Percentiles rank a stretch among this genome's conserved stretches.
Evolutionary conservation across 2,113 vertebrate genomes (phyloP).

Genomic region (Morphnarchus princeps): DNA sequence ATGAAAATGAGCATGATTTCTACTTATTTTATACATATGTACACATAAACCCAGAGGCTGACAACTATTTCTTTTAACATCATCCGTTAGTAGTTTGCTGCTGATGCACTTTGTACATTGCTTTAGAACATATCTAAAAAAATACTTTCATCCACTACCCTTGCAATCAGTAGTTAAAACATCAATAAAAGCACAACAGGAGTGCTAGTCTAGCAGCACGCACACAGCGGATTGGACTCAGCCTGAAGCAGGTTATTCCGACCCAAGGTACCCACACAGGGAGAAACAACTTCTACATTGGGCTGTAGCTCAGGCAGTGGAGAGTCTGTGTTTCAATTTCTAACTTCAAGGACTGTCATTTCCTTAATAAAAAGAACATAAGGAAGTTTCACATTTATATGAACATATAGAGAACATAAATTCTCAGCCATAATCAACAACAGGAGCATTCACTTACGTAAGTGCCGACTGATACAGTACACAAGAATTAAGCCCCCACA

Average conservation of each 20-base stretch:
- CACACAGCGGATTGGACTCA: background rate
- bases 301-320: background rate
- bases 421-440: background rate
- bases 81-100: background rate
- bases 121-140: background rate
- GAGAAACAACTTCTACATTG: background rate
- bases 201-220: background rate
- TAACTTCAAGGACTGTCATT: background rate
- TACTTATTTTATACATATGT: background rate
- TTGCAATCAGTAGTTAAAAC: background rate
- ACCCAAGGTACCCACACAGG: too few species aligned
- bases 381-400: background rate
- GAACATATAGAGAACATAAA: background rate
- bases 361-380: background rate
- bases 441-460: background rate
- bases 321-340: background rate
- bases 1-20: background rate
- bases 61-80: background rate
- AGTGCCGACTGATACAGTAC: background rate
- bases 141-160: background rate
- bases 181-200: background rate
- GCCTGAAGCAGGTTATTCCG: background rate
- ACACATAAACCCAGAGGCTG: background rate
- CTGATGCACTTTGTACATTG: background rate
- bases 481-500: background rate